Evolutionary conservation across 2,888 invertebrate species (phyloP).

Genomic region (Eupsilia transversa): DNA sequence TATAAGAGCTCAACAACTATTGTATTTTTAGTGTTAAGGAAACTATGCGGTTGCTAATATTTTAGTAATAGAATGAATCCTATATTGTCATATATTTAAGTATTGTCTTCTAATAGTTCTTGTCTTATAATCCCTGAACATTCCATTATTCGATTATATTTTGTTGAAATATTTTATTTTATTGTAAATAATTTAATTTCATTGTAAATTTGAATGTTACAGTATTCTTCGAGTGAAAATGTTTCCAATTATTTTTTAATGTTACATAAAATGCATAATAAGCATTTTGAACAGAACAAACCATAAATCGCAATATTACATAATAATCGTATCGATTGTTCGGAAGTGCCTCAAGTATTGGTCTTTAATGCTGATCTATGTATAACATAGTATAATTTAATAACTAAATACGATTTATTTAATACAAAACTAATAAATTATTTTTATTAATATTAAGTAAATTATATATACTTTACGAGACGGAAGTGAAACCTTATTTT

Average conservation of each 20-base stretch:
- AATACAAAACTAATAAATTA: slow-evolving; percentile 67
- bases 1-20: slow-evolving; percentile 85
- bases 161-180: slow-evolving; percentile 64
- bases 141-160: slow-evolving; percentile 77
- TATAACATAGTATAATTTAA: slow-evolving; percentile 73
- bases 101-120: slow-evolving; percentile 76
- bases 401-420: slow-evolving; percentile 70
- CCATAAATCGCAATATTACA: slow-evolving; percentile 41
- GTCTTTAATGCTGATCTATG: slow-evolving; percentile 68
- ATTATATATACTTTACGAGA: slow-evolving; percentile 63
- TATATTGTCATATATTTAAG: slow-evolving; percentile 75
- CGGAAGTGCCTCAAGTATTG: slow-evolving; percentile 73
- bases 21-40: slow-evolving; percentile 75
- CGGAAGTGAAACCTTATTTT: slow-evolving; percentile 55
- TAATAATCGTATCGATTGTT: slow-evolving; percentile 60
- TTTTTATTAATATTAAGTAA: slow-evolving; percentile 67
- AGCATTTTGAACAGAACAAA: slow-evolving; percentile 61
- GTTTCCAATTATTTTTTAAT: slow-evolving; percentile 58
- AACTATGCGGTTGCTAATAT: slow-evolving; percentile 82
- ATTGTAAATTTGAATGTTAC: slow-evolving; percentile 64
- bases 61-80: slow-evolving; percentile 78
- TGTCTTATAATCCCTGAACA: slow-evolving; percentile 79
- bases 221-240: slow-evolving; percentile 61
- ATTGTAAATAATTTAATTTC: slow-evolving; percentile 67
- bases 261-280: slow-evolving; percentile 71